phyloP scores from a whole-genome alignment of 2,797 vertebrate genomes.

The Micromesistius poutassou region DNA sequence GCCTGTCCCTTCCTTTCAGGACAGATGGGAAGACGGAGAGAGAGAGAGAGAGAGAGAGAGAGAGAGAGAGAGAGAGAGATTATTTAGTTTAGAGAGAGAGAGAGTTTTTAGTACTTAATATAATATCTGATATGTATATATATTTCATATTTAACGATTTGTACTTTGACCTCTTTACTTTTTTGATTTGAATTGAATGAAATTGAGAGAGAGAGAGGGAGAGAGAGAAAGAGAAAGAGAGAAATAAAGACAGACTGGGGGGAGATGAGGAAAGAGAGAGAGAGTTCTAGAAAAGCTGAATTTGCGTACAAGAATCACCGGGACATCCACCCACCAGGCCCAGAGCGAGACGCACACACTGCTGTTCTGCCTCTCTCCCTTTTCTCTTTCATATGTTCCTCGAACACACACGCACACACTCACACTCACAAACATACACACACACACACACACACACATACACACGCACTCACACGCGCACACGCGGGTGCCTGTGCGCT shows the following conservation, averaged over 20 bases:
- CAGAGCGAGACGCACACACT: background rate
- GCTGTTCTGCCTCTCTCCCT: constrained; percentile 36
- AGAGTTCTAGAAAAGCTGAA: background rate
- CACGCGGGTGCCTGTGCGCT: too few species aligned
- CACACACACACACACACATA: background rate
- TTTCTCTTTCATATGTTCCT: constrained; percentile 20
- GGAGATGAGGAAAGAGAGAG: background rate
- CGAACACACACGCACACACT: constrained; percentile 12
- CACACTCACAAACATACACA: too few species aligned
- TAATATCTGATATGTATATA: too few species aligned
- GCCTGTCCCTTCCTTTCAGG: constrained; percentile 19
- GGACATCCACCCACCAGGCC: background rate
- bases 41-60: background rate
- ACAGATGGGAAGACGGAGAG: background rate
- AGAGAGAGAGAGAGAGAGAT: too few species aligned
- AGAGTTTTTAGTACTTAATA: too few species aligned
- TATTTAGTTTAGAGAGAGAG: too few species aligned
- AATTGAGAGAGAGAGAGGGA: constrained; percentile 10
- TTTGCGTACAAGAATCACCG: background rate
- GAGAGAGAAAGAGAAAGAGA: constrained; percentile 1
- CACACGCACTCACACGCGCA: too few species aligned
- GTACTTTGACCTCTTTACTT: too few species aligned
- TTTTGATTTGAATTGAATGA: too few species aligned
- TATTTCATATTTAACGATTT: too few species aligned
- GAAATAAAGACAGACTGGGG: background rate